A percentile compares a stretch with the other conserved stretches of the same genome.
Conservation (phyloP, 2,888 invertebrate species). For the Cosmorhoe ocellata region DNA sequence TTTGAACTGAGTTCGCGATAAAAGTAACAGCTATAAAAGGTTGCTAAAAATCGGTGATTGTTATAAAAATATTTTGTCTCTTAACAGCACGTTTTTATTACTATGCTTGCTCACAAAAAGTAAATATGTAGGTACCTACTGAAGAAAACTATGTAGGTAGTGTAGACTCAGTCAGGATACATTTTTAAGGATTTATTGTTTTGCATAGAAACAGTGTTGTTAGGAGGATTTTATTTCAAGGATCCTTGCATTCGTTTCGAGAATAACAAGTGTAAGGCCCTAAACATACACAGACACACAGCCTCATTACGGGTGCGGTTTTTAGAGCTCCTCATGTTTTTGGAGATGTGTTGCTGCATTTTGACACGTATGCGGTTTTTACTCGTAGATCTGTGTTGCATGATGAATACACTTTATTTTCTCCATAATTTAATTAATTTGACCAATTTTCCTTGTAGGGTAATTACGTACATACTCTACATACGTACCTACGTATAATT, state of each 20-base stretch:
- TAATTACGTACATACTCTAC: too few relatives aligned
- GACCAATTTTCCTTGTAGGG: too few relatives aligned
- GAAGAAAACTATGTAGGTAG: conserved; percentile 15
- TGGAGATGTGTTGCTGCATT: conserved; percentile 5
- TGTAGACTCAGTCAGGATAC: conserved; percentile 2
- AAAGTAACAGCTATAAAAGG: too few relatives aligned
- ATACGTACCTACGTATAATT: too few relatives aligned
- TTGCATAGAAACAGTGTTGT: conserved; percentile 28
- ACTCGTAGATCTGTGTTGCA: too few relatives aligned
- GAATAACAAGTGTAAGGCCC: conserved; percentile 48
- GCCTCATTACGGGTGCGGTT: conserved; percentile 19
- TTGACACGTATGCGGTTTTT: not conserved
- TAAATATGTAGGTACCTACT: not conserved
- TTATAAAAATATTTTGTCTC: too few relatives aligned
- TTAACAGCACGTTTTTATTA: too few relatives aligned
- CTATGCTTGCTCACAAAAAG: too few relatives aligned
- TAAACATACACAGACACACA: conserved; percentile 18
- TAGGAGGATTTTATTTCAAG: conserved; percentile 46
- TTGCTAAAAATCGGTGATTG: too few relatives aligned
- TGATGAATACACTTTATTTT: too few relatives aligned
- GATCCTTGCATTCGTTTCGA: conserved; percentile 51
- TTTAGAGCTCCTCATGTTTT: conserved; percentile 4
- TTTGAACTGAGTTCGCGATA: too few relatives aligned
- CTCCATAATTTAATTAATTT: too few relatives aligned
- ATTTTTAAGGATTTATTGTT: conserved; percentile 32